Evolutionary conservation across 2,797 vertebrate genomes (phyloP).

Genomic region (Propithecus deckenii): DNA sequence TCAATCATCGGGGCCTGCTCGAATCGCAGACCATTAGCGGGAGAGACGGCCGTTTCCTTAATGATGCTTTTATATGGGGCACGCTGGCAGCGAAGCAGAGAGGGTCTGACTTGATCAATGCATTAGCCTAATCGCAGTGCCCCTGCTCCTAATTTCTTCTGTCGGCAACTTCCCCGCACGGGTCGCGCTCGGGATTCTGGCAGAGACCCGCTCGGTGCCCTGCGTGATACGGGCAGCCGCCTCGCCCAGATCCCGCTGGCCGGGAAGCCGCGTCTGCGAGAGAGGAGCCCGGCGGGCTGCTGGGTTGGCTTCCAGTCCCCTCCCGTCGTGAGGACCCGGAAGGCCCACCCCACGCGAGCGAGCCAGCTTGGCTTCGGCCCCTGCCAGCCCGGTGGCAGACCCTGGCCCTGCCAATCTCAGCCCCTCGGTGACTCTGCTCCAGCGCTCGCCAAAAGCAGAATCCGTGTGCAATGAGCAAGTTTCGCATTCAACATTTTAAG

Average conservation of each 20-base stretch:
- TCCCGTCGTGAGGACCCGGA: background rate
- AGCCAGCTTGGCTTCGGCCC: conserved; percentile 28
- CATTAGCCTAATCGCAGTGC: conserved; percentile 88
- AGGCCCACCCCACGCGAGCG: background rate
- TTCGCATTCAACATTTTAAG: conserved; percentile 74
- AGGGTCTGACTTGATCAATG: conserved; percentile 91
- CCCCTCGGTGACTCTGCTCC: conserved; percentile 40
- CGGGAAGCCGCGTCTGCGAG: conserved; percentile 78
- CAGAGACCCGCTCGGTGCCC: conserved; percentile 82
- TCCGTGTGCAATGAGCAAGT: conserved; percentile 71
- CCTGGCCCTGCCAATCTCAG: conserved; percentile 47
- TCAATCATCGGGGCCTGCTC: conserved; percentile 87
- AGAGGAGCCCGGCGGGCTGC: conserved; percentile 69
- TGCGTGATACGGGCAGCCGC: conserved; percentile 82
- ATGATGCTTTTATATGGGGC: conserved; percentile 88
- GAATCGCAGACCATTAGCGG: conserved; percentile 88
- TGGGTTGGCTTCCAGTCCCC: background rate
- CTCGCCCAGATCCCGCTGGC: conserved; percentile 77
- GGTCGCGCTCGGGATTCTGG: conserved; percentile 84
- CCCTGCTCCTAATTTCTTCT: conserved; percentile 89
- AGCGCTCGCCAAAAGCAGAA: conserved; percentile 61
- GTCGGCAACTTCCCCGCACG: conserved; percentile 87
- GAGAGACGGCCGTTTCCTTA: conserved; percentile 87
- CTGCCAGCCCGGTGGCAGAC: conserved; percentile 46
- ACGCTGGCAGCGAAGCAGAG: conserved; percentile 89